Conservation (phyloP, 1,140 invertebrate species). For the Papilio aristodemus region DNA sequence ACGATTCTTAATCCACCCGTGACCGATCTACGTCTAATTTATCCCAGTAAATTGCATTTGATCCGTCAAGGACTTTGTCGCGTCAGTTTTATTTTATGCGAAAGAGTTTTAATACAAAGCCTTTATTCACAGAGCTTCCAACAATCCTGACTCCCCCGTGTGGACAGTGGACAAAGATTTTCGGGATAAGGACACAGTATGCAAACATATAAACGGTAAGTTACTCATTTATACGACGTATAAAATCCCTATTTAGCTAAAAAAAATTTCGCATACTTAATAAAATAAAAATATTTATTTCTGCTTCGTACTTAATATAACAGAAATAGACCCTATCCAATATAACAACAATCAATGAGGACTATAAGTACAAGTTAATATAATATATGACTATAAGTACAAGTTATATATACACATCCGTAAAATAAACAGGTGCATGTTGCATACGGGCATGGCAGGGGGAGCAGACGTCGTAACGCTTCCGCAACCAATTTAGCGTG, state of each 20-base stretch:
- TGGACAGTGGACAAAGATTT: constrained; percentile 68
- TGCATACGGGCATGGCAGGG: background rate
- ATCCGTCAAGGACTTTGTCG: constrained; percentile 3
- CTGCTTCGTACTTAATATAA: background rate
- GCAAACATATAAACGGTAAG: constrained; percentile 74
- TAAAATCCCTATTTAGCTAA: background rate
- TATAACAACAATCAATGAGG: background rate
- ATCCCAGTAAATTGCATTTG: constrained; percentile 22
- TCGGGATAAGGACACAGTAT: constrained; percentile 64
- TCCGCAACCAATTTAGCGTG: constrained; percentile 38
- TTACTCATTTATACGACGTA: constrained; percentile 27
- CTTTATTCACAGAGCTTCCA: constrained; percentile 60
- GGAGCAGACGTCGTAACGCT: constrained; percentile 30
- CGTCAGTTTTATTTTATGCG: constrained; percentile 7
- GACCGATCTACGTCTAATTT: constrained; percentile 31
- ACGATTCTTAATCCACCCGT: constrained; percentile 24
- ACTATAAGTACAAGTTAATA: too few relatives aligned
- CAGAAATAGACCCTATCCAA: background rate
- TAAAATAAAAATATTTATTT: background rate
- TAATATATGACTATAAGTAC: too few relatives aligned
- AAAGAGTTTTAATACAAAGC: constrained; percentile 8
- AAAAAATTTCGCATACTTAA: too few relatives aligned
- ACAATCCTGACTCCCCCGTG: constrained; percentile 69
- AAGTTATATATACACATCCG: background rate
- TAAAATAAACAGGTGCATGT: constrained; percentile 6